Conservation (phyloP, 2,888 invertebrate species). For the Campaea margaritaria region DNA sequence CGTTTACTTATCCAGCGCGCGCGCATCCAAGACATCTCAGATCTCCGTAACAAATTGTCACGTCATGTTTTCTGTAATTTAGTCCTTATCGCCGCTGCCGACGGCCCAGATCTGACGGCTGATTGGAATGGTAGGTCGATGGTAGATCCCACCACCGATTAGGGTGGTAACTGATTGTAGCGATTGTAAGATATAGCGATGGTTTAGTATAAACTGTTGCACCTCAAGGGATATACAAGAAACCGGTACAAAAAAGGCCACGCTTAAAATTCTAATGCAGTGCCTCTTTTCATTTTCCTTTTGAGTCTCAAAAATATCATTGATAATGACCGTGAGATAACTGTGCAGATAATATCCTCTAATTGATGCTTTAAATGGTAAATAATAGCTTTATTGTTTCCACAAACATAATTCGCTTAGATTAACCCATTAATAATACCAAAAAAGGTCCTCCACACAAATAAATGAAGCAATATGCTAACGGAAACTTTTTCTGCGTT, state of each 20-base stretch:
- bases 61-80: constrained; percentile 76
- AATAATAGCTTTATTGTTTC: too few relatives aligned
- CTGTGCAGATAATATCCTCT: too few relatives aligned
- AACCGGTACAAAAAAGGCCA: neutral
- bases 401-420: constrained; percentile 9
- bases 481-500: constrained; percentile 31
- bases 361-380: too few relatives aligned
- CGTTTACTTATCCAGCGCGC: constrained; percentile 22
- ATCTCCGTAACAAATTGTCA: constrained; percentile 70
- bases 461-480: constrained; percentile 5
- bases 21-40: constrained; percentile 18
- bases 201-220: neutral
- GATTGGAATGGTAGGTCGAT: constrained; percentile 12
- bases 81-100: constrained; percentile 54
- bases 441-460: neutral
- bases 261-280: too few relatives aligned
- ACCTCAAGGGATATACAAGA: neutral
- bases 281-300: too few relatives aligned
- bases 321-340: too few relatives aligned
- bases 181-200: constrained; percentile 1
- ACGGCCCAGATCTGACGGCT: constrained; percentile 13
- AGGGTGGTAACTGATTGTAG: constrained; percentile 14
- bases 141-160: constrained; percentile 17
- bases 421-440: constrained; percentile 16
- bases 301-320: too few relatives aligned